Base-by-base conservation (phyloP, 2,113 vertebrate species). In the Sprattus sprattus region DNA sequence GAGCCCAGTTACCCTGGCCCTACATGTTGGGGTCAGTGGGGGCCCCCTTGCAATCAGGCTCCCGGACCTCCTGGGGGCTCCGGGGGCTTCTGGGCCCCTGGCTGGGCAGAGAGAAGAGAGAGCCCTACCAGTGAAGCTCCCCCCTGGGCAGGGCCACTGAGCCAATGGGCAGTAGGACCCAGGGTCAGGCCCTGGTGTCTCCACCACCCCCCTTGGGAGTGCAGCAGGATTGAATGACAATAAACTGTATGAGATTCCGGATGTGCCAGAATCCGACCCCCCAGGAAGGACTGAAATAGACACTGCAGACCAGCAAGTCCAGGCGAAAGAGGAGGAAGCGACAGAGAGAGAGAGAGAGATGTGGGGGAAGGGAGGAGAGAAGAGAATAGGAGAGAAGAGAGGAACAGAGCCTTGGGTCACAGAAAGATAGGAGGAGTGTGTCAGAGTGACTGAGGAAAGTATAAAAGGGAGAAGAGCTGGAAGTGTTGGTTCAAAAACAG, bases 261-360 rank as follows among this genome's bases (percentile, higher is more conserved):
- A 95, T 92, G 91, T 94, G 93, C 94, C 64, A 90, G 94, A 96
- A 96, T 96, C 92, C 89, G 90, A 96, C 94, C 93, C 93, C 92
- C 92, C 92, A 94, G 94, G 93, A 96, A 94, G 93, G 95, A 96
- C 93, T 95, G 93, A 96, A 97, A 96, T 95, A 96, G 95, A 96
- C 93, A 94, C 90, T 94, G 92, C 91, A 94, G 89, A 90, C 91
- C 91, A 93, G 93, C 88, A 87, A 92, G 91, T 92, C 92, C 86
- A 88, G 88, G 92, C 93, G 75, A 52, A 83, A 90, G 86, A 87
- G 87, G 90, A 28, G 88, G 44, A 57, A 86, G 81, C n/a, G 82
- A 71, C 83, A 83, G 83, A 82, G 82, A 82, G 82, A 52, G 86
- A 39, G 47, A 83, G 32, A 81, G 45, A 82, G 67, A 60, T 28